Conservation (phyloP, 1,140 invertebrate species). For the Trinorchestia longiramus region DNA sequence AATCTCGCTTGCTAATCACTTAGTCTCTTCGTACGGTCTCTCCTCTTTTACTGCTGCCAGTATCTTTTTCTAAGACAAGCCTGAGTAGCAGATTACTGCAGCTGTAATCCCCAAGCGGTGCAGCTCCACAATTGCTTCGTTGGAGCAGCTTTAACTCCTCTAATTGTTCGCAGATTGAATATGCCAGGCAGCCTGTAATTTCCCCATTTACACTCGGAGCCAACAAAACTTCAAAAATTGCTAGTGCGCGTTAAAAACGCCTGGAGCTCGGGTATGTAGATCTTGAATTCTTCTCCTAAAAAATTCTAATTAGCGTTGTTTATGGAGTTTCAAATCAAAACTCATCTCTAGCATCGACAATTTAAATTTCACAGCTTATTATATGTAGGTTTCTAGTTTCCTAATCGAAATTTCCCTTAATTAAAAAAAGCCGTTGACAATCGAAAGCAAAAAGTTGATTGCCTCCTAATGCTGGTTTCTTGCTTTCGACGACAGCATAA, state of each 20-base stretch:
- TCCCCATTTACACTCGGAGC: not conserved
- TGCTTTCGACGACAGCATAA: not conserved
- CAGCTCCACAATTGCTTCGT: conserved; percentile 33
- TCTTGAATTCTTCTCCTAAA: not conserved
- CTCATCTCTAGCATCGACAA: too few relatives aligned
- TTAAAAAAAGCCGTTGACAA: not conserved
- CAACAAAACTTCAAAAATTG: not conserved
- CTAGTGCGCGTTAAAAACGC: not conserved
- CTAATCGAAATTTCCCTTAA: not conserved
- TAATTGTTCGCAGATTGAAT: conserved; percentile 47
- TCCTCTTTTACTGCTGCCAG: not conserved
- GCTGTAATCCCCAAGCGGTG: not conserved
- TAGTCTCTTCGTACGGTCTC: not conserved
- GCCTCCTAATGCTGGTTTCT: not conserved
- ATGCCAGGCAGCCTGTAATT: conserved; percentile 27
- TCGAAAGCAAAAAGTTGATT: not conserved
- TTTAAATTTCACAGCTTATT: not conserved
- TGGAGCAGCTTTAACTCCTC: conserved; percentile 46
- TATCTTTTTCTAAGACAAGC: not conserved
- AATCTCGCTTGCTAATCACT: conserved; percentile 19
- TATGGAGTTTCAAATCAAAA: too few relatives aligned
- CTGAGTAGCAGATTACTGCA: not conserved
- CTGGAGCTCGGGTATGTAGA: not conserved
- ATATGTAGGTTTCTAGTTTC: not conserved
- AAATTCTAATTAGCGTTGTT: not conserved